Conservation (phyloP, 2,113 vertebrate genomes). For the Mionectes macconnelli region DNA sequence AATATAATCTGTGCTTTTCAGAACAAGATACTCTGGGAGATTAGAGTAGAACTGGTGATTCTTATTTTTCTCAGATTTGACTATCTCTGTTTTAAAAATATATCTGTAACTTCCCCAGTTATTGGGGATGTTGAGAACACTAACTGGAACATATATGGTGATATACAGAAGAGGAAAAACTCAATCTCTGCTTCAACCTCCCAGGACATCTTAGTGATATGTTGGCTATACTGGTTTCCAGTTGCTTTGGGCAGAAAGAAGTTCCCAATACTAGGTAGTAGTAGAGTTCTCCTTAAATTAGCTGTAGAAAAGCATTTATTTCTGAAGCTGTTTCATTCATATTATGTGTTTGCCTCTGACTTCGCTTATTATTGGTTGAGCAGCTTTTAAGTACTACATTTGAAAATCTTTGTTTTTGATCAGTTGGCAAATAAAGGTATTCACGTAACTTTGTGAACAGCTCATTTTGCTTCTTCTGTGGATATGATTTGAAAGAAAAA, state of each 20-base stretch:
- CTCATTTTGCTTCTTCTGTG: neutral
- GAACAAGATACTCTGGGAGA: neutral
- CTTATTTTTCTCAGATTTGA: neutral
- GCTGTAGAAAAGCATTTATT: neutral
- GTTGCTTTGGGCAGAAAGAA: neutral
- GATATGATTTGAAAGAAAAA: neutral
- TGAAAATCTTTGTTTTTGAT: neutral
- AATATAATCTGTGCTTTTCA: neutral
- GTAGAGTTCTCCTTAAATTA: neutral
- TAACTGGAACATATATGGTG: neutral
- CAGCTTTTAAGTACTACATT: neutral
- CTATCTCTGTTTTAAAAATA: neutral
- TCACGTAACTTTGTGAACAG: neutral
- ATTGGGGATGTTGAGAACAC: neutral
- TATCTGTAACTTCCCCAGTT: neutral
- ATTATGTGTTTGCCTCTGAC: neutral
- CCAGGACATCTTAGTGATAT: neutral
- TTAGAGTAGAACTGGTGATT: neutral
- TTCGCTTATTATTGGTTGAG: neutral
- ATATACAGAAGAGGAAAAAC: neutral
- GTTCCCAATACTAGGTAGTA: neutral
- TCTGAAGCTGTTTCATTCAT: neutral
- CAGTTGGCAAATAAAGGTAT: neutral
- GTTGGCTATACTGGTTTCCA: neutral
- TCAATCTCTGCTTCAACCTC: neutral